These are phyloP conservation scores for Romanogobio albipinnatus DNA, from an alignment of 2,113 vertebrate genomes.

Conservation along the genomic window DNA sequence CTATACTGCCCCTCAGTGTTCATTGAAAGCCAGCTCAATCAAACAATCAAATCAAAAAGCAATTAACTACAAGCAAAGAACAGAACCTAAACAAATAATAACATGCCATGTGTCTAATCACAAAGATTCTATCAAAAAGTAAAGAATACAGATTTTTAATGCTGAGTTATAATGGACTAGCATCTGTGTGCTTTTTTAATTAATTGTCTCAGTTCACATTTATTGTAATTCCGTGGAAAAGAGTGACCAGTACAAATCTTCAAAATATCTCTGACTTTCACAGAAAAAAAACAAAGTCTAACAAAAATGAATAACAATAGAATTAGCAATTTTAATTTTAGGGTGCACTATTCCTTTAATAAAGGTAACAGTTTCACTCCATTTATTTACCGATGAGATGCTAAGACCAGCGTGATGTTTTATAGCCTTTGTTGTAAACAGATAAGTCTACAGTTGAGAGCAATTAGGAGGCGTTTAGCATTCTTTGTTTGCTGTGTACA, in stretches of 20 bases:
- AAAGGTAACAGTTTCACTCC: not conserved
- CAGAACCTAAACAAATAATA: not conserved
- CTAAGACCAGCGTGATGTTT: constrained; percentile 21
- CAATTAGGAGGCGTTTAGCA: constrained; percentile 58
- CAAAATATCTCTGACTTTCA: not conserved
- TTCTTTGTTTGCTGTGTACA: constrained; percentile 50
- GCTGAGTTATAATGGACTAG: not conserved
- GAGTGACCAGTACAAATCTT: not conserved
- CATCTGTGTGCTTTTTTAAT: not conserved
- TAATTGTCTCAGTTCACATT: not conserved
- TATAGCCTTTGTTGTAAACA: constrained; percentile 30
- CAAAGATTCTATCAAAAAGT: not conserved
- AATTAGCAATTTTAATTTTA: not conserved
- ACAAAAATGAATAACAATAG: not conserved
- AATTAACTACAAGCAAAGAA: not conserved
- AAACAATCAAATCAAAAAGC: not conserved
- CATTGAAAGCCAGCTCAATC: not conserved
- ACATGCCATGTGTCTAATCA: not conserved
- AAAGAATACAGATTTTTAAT: not conserved
- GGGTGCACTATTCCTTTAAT: constrained; percentile 1
- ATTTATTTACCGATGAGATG: not conserved
- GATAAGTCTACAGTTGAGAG: constrained; percentile 40
- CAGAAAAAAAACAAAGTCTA: not conserved
- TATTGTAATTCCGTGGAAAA: not conserved
- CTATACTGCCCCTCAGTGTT: constrained; percentile 3